Evolutionary conservation across 1,140 invertebrate species (phyloP).

Genomic region (Centruroides vittatus): DNA sequence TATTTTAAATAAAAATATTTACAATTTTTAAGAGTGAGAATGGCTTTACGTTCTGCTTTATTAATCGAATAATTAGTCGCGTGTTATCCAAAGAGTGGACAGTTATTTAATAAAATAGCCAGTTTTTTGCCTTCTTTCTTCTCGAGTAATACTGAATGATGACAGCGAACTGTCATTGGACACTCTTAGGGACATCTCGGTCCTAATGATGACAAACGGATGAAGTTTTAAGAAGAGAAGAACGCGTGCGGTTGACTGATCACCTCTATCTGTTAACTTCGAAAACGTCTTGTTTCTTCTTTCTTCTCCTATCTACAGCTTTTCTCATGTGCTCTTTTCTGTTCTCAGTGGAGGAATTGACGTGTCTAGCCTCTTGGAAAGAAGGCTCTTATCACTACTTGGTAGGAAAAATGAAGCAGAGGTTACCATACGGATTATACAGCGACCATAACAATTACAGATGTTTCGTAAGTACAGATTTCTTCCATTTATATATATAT

Average conservation of each 20-base stretch:
- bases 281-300: neutral
- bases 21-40: too few species aligned
- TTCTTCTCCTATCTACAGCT: neutral
- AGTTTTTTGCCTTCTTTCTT: too few species aligned
- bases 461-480: conserved; percentile 48
- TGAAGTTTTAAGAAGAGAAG: neutral
- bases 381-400: conserved; percentile 72
- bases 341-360: conserved; percentile 62
- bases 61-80: too few species aligned
- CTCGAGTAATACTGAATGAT: too few species aligned
- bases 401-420: conserved; percentile 48
- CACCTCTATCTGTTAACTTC: too few species aligned
- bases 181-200: neutral
- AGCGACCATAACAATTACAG: conserved; percentile 38
- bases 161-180: too few species aligned
- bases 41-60: neutral
- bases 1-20: neutral
- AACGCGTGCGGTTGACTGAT: too few species aligned
- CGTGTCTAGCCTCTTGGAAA: conserved; percentile 75
- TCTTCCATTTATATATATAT: neutral
- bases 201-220: neutral
- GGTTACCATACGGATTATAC: conserved; percentile 62
- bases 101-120: too few species aligned
- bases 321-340: neutral
- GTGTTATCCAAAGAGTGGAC: too few species aligned